These are phyloP conservation scores for Sepiola atlantica DNA, from an alignment of 2,888 invertebrate genomes.

Conservation along the genomic window DNA sequence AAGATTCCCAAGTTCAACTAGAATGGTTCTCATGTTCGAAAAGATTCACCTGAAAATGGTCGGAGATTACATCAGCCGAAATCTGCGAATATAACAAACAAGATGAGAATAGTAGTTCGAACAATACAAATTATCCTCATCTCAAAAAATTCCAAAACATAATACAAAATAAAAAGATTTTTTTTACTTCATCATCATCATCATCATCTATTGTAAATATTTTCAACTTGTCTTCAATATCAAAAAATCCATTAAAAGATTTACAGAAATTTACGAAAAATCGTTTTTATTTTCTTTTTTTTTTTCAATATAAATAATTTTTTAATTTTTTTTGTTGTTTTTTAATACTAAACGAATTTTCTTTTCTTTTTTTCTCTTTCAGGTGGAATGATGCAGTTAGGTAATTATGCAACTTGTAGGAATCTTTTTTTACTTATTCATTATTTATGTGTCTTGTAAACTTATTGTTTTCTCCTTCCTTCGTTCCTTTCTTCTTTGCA, in stretches of 20 bases:
- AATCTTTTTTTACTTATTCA: neutral
- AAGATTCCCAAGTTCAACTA: no score
- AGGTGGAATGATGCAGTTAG: slow-evolving; percentile 68
- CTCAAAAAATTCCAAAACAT: no score
- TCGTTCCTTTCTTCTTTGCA: neutral
- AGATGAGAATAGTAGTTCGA: no score
- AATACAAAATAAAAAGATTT: no score
- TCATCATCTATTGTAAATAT: neutral
- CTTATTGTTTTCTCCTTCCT: neutral
- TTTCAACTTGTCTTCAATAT: neutral
- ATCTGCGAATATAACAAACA: no score
- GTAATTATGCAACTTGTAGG: slow-evolving; percentile 55
- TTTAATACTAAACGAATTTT: slow-evolving; percentile 44
- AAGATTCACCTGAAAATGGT: no score
- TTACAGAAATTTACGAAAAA: neutral
- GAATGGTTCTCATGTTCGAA: no score
- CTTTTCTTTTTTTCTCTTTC: slow-evolving; percentile 54
- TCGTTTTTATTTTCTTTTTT: neutral
- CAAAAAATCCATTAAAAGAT: neutral
- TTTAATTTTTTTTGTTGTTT: neutral
- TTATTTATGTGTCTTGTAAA: slow-evolving; percentile 10
- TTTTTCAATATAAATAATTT: neutral
- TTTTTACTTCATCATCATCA: no score
- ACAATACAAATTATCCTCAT: no score
- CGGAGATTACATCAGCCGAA: no score